These are phyloP conservation scores for Sinocyclocheilus anshuiensis DNA, from an alignment of 2,113 vertebrate species.

Conservation along the genomic window DNA sequence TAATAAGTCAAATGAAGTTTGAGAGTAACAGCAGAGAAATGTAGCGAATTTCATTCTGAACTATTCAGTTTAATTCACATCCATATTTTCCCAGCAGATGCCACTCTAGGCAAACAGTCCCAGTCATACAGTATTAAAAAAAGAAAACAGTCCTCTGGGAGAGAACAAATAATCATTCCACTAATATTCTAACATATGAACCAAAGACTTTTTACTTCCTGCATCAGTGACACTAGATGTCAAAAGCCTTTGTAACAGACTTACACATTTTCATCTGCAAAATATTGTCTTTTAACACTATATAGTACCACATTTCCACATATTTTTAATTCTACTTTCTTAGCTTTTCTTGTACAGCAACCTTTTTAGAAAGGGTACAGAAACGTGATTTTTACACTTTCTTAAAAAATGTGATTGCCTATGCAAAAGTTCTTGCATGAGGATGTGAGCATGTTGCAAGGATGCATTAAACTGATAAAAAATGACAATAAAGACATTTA, in stretches of 20 bases:
- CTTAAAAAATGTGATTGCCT: no score
- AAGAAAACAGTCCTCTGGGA: neutral
- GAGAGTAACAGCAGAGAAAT: neutral
- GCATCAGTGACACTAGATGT: neutral
- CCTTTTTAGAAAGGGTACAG: no score
- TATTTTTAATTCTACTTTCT: no score
- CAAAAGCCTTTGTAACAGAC: neutral
- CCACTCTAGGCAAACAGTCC: slow-evolving; percentile 40
- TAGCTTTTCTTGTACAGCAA: neutral
- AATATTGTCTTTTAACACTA: neutral
- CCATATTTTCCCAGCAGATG: slow-evolving; percentile 45
- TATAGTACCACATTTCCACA: no score
- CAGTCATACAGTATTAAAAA: neutral
- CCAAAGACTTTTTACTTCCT: neutral
- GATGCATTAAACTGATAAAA: neutral
- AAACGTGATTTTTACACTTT: no score
- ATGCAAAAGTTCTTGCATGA: no score
- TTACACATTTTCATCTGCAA: neutral
- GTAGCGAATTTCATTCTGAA: neutral
- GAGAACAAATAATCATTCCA: neutral
- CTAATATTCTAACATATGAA: neutral
- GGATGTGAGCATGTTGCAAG: neutral
- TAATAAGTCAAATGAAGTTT: neutral
- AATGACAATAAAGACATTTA: no score
- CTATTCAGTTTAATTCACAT: neutral